Evolutionary conservation across 2,113 vertebrate species (phyloP).

Genomic region (Ciconia stormi): DNA sequence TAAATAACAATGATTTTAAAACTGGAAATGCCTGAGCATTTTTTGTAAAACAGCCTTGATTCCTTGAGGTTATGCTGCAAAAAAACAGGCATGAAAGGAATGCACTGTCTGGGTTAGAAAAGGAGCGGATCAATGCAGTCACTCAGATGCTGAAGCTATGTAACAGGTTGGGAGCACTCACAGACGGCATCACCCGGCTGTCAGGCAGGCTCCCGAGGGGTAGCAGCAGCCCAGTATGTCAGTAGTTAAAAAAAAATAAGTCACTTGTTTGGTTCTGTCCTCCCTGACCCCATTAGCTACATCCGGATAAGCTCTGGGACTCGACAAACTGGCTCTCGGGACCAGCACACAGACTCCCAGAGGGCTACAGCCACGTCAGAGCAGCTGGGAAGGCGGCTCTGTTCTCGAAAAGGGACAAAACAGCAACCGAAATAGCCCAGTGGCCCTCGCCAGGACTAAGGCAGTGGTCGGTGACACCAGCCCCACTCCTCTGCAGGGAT

Average conservation of each 20-base stretch:
- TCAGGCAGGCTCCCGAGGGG: accelerated
- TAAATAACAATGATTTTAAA: background rate
- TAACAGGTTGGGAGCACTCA: background rate
- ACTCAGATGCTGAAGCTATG: background rate
- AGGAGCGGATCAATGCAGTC: background rate
- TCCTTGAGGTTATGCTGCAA: background rate
- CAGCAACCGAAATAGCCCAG: background rate
- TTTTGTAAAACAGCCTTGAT: background rate
- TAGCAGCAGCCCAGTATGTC: background rate
- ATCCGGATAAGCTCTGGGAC: background rate
- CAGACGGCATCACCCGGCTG: background rate
- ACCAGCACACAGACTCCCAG: background rate
- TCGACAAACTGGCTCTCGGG: background rate
- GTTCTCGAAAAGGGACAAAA: background rate
- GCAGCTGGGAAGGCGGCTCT: background rate
- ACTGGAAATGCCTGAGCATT: background rate
- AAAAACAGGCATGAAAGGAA: background rate
- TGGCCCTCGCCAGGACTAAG: background rate
- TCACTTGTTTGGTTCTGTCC: background rate
- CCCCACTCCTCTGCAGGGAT: background rate
- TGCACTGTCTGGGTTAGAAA: background rate
- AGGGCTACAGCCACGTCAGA: background rate
- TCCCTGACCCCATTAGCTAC: background rate
- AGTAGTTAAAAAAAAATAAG: background rate
- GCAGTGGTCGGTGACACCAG: background rate